A percentile compares a stretch with the other conserved stretches of the same genome.
These are phyloP conservation scores for Acanthurus tractus DNA, from an alignment of 2,797 vertebrate genomes.

Conservation along the genomic window DNA sequence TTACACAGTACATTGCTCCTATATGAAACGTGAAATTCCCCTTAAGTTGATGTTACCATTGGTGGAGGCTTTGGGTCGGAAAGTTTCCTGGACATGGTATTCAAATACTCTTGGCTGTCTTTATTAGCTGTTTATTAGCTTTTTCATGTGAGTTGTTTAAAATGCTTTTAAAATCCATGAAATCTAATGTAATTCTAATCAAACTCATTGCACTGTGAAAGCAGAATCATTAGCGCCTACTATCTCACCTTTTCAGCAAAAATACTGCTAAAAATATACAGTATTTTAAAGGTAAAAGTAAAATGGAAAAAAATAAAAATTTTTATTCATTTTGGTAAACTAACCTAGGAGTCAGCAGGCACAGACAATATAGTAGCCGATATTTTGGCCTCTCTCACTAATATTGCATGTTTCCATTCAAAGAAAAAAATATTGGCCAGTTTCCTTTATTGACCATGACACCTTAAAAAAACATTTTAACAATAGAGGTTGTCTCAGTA, in stretches of 20 bases:
- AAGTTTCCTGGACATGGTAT: not conserved
- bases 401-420: constrained; percentile 9
- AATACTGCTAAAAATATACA: not conserved
- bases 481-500: constrained; percentile 72
- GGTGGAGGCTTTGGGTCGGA: not conserved
- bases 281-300: not conserved
- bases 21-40: constrained; percentile 24
- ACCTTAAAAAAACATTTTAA: constrained; percentile 72
- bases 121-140: not conserved
- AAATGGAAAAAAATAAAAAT: no score
- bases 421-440: constrained; percentile 58
- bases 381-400: not conserved
- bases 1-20: constrained; percentile 13
- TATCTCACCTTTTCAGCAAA: not conserved
- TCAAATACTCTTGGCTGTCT: not conserved
- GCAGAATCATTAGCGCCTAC: not conserved
- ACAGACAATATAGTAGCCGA: not conserved
- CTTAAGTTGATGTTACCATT: not conserved
- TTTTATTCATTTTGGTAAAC: not conserved
- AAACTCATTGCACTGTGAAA: not conserved
- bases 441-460: constrained; percentile 76
- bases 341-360: not conserved
- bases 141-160: not conserved
- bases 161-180: not conserved
- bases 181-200: not conserved